Evolutionary conservation across 2,113 vertebrate species (phyloP), one percentile per base, ranked within the genome.

Genomic region (Poeciliopsis retropinna): DNA sequence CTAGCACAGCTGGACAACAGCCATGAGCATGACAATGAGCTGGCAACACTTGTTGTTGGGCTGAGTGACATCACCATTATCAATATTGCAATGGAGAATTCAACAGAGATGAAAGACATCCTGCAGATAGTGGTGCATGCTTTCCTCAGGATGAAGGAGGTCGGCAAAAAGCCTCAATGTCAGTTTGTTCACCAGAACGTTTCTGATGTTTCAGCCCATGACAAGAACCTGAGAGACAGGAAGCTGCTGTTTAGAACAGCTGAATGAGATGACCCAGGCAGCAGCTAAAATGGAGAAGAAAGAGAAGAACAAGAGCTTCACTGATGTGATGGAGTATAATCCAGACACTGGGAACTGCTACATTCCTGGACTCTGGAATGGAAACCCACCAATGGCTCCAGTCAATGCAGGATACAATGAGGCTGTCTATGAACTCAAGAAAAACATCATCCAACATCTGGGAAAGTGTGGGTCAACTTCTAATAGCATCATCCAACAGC

Each of bases 151-250:
- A 92, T 92, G 91, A 93, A 84, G 67, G 83, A 93, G 67, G 90
- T 90, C 0, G 95, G 95, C 8, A 95, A 94, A 51, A 90, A 92
- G 73, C 93, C 95, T 0, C 95, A 83, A 77, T 95, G 93, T 77
- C 90, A 91, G 67, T 95, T 96, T 73, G 93, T 96, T 1, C 93
- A 95, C 72, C 95, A 95, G 89, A 95, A 94, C 39, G 93, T 95
- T 28, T 90, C 90, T 0, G 95, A 94, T 44, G 79, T 88, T 13
- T 88, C 93, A 25, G 92, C 87, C 3, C 67, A 94, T 27, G 92
- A 93, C 11, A 94, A 94, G 25, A 95, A 91, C 84, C 80, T 80
- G 0, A 82, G 91, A 74, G 94, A 95, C n/a, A 83, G 92, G 57
- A 91, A 91, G 22, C 82, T 87, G 54, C 84, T 94, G 12, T n/a